Percentiles rank a stretch among this genome's conserved stretches.
These are phyloP conservation scores for Odontomyia ornata DNA, from an alignment of 2,888 invertebrate genomes.

Conservation along the genomic window DNA sequence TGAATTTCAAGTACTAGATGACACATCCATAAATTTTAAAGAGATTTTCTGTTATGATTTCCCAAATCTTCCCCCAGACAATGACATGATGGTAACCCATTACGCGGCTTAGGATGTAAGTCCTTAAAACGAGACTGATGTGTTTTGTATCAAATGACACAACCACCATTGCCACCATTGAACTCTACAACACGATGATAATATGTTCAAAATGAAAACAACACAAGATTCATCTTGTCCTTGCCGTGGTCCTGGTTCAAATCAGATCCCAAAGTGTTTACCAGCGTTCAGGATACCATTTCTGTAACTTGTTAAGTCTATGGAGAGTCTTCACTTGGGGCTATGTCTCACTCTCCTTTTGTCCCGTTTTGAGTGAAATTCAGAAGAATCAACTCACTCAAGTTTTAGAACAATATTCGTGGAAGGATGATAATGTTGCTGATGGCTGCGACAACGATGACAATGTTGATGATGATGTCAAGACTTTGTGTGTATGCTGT, in stretches of 20 bases:
- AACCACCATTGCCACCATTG: background rate
- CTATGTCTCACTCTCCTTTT: background rate
- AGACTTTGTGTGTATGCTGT: slow-evolving; percentile 27
- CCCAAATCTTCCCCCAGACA: slow-evolving; percentile 45
- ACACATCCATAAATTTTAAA: slow-evolving; percentile 51
- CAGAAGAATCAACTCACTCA: background rate
- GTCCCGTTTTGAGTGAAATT: background rate
- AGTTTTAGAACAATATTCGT: slow-evolving; percentile 30
- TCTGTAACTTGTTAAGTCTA: background rate
- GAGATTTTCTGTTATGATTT: slow-evolving; percentile 51
- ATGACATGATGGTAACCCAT: slow-evolving; percentile 47
- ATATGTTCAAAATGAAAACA: too few species aligned
- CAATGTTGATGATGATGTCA: slow-evolving; percentile 35
- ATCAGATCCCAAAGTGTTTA: background rate
- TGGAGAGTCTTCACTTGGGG: background rate
- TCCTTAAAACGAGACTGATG: slow-evolving; percentile 49
- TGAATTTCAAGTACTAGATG: slow-evolving; percentile 33
- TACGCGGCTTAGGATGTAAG: slow-evolving; percentile 49
- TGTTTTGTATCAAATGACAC: slow-evolving; percentile 45
- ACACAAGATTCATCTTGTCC: background rate
- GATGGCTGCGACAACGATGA: slow-evolving; percentile 10
- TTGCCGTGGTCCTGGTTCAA: background rate
- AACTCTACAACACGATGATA: background rate
- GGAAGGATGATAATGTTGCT: slow-evolving; percentile 28
- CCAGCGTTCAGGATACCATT: too few species aligned